Base-by-base conservation (phyloP, 2,113 vertebrate species). In the Mastomys natalensis region DNA sequence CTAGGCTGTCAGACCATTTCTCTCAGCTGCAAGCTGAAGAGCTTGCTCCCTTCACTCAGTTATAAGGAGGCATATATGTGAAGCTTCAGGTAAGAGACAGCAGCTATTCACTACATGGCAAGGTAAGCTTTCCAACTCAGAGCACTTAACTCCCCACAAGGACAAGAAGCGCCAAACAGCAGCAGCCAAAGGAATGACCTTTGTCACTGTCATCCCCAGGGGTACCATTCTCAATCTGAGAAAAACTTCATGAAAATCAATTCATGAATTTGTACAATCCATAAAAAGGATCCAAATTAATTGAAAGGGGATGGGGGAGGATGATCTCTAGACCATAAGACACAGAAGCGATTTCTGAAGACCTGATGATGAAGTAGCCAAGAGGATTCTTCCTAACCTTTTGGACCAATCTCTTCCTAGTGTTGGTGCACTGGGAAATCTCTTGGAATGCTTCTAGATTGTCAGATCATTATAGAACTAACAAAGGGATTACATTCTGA, bases 11-110 rank as follows among this genome's bases (percentile, higher is more conserved):
- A 17, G 66, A 89, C 89, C 37, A 84, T 66, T 93, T 95, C 34
- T 95, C 17, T 77, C 70, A 53, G 26, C 45, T 37, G 58, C 19
- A 24, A 94, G 15, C 60, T 73, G 37, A 24, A 66, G 51, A 86
- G 53, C 34, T 58, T 29, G 5, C 40, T 87, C 45, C 45, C 37
- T 90, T 73, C 6, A 4, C 55, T 60, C 1, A 5, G 55, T 70
- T 82, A 85, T 40, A 51, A 88, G 89, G 40, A 89, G 58, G 53
- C 86, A 60, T 45, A 13, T 29, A 17, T 15, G 55, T 29, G 5
- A 87, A 84, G 90, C 78, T 94, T 87, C 92, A 78, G 68, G 45
- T 62, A 58, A 95, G 95, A 66, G 64, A 31, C 34, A 95, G 87
- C 66, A 87, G 60, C 91, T 97, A 87, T 70, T 51, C 29, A 64